Evolutionary conservation across 2,888 invertebrate genomes (phyloP).

Genomic region (Rhyacophila evoluta): DNA sequence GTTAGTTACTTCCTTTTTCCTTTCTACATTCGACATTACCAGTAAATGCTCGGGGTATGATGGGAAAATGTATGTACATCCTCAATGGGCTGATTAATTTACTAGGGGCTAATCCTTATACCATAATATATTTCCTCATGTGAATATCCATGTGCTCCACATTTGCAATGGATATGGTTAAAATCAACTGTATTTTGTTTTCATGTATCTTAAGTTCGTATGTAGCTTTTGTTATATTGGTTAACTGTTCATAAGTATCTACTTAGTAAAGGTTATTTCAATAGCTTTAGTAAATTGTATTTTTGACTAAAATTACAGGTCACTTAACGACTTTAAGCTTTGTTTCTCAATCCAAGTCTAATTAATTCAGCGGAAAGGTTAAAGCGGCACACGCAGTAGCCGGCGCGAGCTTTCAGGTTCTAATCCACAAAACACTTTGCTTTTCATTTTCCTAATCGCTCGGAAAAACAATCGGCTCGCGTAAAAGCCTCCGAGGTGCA

Average conservation of each 20-base stretch:
- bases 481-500: constrained; percentile 43
- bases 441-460: constrained; percentile 41
- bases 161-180: too few relatives aligned
- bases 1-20: background rate
- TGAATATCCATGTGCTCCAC: too few relatives aligned
- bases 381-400: background rate
- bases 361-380: constrained; percentile 9
- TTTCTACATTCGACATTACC: background rate
- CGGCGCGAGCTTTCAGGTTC: background rate
- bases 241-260: too few relatives aligned
- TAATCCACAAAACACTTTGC: constrained; percentile 41
- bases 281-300: background rate
- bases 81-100: too few relatives aligned
- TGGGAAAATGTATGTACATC: too few relatives aligned
- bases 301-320: background rate
- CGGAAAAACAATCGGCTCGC: constrained; percentile 43
- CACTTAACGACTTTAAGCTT: background rate
- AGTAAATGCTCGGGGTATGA: too few relatives aligned
- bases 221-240: too few relatives aligned
- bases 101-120: too few relatives aligned
- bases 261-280: background rate
- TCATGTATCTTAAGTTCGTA: too few relatives aligned
- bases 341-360: constrained; percentile 2
- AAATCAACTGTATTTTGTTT: too few relatives aligned
- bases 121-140: too few relatives aligned